Evolutionary conservation across 1,140 invertebrate species (phyloP).

Genomic region (Seison nebaliae): DNA sequence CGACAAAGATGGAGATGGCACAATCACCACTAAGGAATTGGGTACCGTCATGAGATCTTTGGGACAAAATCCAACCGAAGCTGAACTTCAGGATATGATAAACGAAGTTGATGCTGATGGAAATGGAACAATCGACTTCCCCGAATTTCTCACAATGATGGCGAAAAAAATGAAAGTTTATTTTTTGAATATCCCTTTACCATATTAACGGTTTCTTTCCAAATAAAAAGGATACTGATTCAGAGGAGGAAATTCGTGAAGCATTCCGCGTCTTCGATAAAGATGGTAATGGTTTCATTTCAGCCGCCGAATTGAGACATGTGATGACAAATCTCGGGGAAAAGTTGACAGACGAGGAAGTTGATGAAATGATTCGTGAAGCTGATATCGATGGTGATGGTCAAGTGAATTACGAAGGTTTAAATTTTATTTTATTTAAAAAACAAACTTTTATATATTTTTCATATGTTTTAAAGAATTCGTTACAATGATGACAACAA

Average conservation of each 20-base stretch:
- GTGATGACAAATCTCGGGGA: slow-evolving; percentile 87
- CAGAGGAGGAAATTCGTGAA: slow-evolving; percentile 49
- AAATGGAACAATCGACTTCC: slow-evolving; percentile 89
- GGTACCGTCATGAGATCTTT: slow-evolving; percentile 93
- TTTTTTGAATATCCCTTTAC: too few species aligned
- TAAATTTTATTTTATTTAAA: too few species aligned
- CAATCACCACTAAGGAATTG: slow-evolving; percentile 96
- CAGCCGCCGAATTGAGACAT: slow-evolving; percentile 56
- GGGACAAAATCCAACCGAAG: slow-evolving; percentile 96
- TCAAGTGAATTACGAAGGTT: slow-evolving; percentile 20
- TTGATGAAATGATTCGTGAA: slow-evolving; percentile 71
- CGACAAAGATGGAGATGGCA: slow-evolving; percentile 97
- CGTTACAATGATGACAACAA: too few species aligned
- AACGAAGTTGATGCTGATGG: slow-evolving; percentile 98
- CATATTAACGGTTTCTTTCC: too few species aligned
- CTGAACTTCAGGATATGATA: slow-evolving; percentile 97
- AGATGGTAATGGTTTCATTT: slow-evolving; percentile 67
- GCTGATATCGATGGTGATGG: slow-evolving; percentile 58
- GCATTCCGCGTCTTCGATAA: slow-evolving; percentile 48
- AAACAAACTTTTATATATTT: too few species aligned
- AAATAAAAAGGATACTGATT: slow-evolving; percentile 88
- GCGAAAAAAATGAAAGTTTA: slow-evolving; percentile 95
- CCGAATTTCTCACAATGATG: slow-evolving; percentile 94
- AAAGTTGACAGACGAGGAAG: slow-evolving; percentile 58
- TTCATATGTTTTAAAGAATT: too few species aligned